Base-by-base conservation (phyloP, 2,888 invertebrate species). In the Stenolophus ochropezus region DNA sequence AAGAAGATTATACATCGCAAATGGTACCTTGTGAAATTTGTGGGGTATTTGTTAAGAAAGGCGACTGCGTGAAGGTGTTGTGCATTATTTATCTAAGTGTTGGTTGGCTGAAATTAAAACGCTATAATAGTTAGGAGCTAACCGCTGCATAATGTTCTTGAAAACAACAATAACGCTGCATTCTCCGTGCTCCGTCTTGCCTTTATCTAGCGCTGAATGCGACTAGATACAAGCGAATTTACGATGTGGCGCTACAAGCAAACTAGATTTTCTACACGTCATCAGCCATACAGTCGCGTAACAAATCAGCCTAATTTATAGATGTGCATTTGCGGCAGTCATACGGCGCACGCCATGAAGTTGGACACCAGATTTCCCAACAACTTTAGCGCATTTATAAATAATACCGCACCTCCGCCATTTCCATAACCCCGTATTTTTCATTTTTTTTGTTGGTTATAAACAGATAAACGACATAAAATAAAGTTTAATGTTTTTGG, bases 181-280 rank as follows among this genome's bases (percentile, higher is more conserved):
- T 33, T 5, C 16, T 33, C 33, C 27, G 16, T 27, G 18, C 65
- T 33, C 11, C 65, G 18, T 33, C 20, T 18, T 33, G 18, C 33
- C 65, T 65, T 65, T 69, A 69, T 69, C 49, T 73, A 73, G 20
- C 6, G 73, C 23, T 20, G 49, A 73, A 51, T 75, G 65, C 65
- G 16, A 56, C 75, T 25, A 75, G 75, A 51, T 75, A 25, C 27
- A 75, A 73, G 49, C 73, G 21, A 73, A 75, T 75, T 75, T 75
- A 75, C 53, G 47, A 27, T 53, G 75, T 14, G 53, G 75, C 33
- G 25, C 16, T n/a, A 53, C 53, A 25, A 75, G 53, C 75, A 75
- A 75, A 75, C 75, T 75, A 75, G 75, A 75, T 75, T 75, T 75
- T 27, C 75, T 53, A 11, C 53, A 53, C 75, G 51, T 75, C 75